A percentile compares a stretch with the other conserved stretches of the same genome.
phyloP scores from a whole-genome alignment of 23 tunicate species.

The Trididemnum miniatum region DNA sequence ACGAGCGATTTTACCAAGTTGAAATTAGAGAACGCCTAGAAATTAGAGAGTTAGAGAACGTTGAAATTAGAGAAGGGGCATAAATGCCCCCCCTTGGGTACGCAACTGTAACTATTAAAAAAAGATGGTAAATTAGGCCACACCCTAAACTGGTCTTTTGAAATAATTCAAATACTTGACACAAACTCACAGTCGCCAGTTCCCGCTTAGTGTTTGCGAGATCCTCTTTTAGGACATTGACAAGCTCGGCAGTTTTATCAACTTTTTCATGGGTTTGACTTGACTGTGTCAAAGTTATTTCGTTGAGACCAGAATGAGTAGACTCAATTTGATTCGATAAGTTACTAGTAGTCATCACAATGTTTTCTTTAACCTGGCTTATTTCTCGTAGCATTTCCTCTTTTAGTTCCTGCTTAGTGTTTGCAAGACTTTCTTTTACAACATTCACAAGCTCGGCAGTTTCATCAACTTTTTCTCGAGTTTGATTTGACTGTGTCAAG shows the following conservation, averaged over 20 bases:
- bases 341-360: conserved; percentile 21
- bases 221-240: conserved; percentile 47
- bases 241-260: conserved; percentile 48
- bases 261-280: conserved; percentile 54
- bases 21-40: no score
- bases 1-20: no score
- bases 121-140: no score
- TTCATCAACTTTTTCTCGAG: conserved; percentile 66
- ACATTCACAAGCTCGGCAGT: conserved; percentile 30
- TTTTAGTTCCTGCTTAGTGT: conserved; percentile 41
- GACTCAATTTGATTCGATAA: conserved; percentile 47
- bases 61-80: no score
- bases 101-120: no score
- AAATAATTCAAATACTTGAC: no score
- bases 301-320: conserved; percentile 50
- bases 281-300: conserved; percentile 61
- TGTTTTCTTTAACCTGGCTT: conserved; percentile 42
- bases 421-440: conserved; percentile 45
- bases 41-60: no score
- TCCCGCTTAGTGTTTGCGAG: conserved; percentile 49
- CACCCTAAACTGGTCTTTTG: no score
- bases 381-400: background rate
- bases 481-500: conserved; percentile 48
- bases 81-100: no score
- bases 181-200: conserved; percentile 46